Percentiles rank a stretch among this genome's conserved stretches.
Conservation (phyloP, 2,888 invertebrate genomes). For the Agonopterix alstromeriana region DNA sequence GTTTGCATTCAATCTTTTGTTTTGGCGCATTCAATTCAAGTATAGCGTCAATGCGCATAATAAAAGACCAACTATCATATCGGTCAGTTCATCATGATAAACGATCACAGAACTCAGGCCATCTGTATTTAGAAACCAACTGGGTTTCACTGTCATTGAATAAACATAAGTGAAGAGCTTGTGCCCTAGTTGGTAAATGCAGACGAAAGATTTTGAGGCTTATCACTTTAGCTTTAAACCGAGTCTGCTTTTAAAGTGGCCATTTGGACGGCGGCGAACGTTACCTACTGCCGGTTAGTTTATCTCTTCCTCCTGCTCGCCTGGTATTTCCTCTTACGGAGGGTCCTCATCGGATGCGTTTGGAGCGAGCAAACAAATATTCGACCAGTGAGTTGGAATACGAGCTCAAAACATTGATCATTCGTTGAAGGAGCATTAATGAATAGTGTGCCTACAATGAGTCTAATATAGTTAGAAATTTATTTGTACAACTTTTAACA, state of each 20-base stretch:
- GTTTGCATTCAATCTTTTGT: no score
- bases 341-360: neutral
- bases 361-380: neutral
- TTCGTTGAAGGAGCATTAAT: neutral
- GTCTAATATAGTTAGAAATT: no score
- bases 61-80: no score
- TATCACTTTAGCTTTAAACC: slow-evolving; percentile 16
- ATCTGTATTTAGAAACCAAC: no score
- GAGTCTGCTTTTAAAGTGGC: slow-evolving; percentile 20
- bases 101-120: no score
- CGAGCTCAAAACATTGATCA: neutral
- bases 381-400: neutral
- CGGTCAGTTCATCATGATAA: no score
- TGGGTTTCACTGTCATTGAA: no score
- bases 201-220: slow-evolving; percentile 19
- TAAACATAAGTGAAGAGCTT: no score
- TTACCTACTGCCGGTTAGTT: slow-evolving; percentile 12
- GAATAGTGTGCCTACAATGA: neutral
- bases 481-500: no score
- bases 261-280: slow-evolving; percentile 17
- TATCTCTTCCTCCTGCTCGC: slow-evolving; percentile 12
- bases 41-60: no score
- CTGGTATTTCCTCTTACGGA: slow-evolving; percentile 1
- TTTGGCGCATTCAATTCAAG: no score
- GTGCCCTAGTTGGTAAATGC: slow-evolving; percentile 6